Conservation (phyloP, 23 tunicate species). For the Botrylloides violaceus region DNA sequence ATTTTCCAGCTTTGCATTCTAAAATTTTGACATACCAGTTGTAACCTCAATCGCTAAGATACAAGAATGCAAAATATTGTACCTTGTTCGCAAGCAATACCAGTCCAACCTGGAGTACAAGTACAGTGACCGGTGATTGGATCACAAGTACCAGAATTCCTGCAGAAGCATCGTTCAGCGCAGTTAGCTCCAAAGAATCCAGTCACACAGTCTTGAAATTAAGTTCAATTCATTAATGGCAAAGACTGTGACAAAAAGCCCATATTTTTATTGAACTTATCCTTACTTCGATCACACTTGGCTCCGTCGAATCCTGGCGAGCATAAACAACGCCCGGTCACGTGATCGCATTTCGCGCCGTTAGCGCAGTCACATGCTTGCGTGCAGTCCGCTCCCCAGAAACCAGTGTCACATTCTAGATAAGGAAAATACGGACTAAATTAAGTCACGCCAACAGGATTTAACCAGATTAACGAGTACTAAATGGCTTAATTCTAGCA, state of each 20-base stretch:
- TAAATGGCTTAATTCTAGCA: too few relatives aligned
- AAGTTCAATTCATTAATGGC: background rate
- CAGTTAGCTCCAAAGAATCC: conserved; percentile 83
- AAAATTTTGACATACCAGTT: too few relatives aligned
- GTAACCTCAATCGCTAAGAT: too few relatives aligned
- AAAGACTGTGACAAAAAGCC: background rate
- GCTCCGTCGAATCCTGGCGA: conserved; percentile 78
- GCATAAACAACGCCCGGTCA: conserved; percentile 86
- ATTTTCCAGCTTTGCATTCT: conserved; percentile 80
- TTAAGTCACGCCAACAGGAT: too few relatives aligned
- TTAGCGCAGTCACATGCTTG: conserved; percentile 85
- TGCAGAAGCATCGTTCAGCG: conserved; percentile 63
- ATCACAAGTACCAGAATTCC: conserved; percentile 76
- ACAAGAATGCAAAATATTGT: too few relatives aligned
- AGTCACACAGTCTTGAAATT: conserved; percentile 36
- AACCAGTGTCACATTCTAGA: conserved; percentile 51
- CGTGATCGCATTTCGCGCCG: conserved; percentile 97
- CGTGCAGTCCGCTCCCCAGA: conserved; percentile 88
- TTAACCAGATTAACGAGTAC: too few relatives aligned
- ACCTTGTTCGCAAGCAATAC: conserved; percentile 84
- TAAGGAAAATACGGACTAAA: too few relatives aligned
- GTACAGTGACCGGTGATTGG: conserved; percentile 82
- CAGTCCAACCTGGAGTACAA: conserved; percentile 92
- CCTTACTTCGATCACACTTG: conserved; percentile 68
- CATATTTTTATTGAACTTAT: background rate